Base-by-base conservation (phyloP, 1,140 invertebrate genomes). In the Drosophila nikananu region DNA sequence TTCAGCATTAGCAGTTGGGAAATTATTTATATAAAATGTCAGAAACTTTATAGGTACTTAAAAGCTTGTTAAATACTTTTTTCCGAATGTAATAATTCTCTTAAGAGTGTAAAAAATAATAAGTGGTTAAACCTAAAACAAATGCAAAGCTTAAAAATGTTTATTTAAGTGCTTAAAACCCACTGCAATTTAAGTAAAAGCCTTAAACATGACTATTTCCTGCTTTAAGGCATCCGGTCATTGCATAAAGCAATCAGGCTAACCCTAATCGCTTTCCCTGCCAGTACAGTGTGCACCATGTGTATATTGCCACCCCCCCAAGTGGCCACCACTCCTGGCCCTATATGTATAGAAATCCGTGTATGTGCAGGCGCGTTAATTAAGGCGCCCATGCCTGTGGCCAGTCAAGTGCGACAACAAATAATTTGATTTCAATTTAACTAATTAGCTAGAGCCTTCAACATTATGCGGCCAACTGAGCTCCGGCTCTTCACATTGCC, bases 361-460 rank as follows among this genome's bases (percentile, higher is more conserved):
- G 39, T 70, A 54, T 78, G 68, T 51, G 66, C 48, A 75, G 78
- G 67, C 76, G 86, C 90, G 82, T 91, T 92, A 92, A 92, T 92
- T 92, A 91, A 92, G 90, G 84, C 79, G 84, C 70, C 75, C 86
- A 81, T 81, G 90, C 84, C 80, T 76, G 84, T 84, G 90, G 89
- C 57, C 82, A 90, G 82, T 91, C 86, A 91, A 92, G 89, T 91
- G 90, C 90, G 81, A 92, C 89, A 92, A 90, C 90, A 91, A 91
- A 91, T 91, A 91, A 91, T 91, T 92, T 91, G 90, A 91, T 91
- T 91, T 91, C 90, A 91, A 91, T 91, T 91, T 81, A 89, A 90
- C 86, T 91, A 91, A 91, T 91, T 91, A 91, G 90, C 90, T 83
- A 46, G 65, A 72, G 81, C 86, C 79, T 82, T 84, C 86, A 80